Conservation (phyloP, 2,888 invertebrate species). For the Microplitis deprimator region DNA sequence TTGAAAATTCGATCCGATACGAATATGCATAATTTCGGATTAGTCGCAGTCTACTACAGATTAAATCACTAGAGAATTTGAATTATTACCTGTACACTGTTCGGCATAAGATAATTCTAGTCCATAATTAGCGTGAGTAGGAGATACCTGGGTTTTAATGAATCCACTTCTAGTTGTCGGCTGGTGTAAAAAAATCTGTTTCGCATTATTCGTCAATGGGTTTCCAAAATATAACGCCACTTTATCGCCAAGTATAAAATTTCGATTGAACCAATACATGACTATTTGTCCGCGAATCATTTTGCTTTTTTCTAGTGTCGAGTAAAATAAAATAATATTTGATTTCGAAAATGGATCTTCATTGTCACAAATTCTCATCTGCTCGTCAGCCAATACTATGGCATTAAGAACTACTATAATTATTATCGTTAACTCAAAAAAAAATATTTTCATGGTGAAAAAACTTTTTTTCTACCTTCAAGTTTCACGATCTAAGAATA, state of each 20-base stretch:
- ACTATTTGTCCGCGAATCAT: not conserved
- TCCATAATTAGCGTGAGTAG: not conserved
- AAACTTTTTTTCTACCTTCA: too few species aligned
- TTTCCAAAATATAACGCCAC: not conserved
- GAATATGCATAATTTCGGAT: too few species aligned
- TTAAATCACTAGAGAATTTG: too few species aligned
- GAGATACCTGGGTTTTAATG: not conserved
- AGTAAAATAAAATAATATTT: not conserved
- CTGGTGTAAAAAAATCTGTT: not conserved
- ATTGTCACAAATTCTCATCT: too few species aligned
- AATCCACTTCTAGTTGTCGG: not conserved
- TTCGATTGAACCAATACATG: not conserved
- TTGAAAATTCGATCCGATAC: too few species aligned
- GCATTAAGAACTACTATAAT: too few species aligned
- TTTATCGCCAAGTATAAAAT: not conserved
- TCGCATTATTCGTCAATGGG: not conserved
- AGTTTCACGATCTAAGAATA: too few species aligned
- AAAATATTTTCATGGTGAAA: too few species aligned
- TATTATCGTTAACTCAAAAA: too few species aligned
- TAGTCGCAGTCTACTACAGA: too few species aligned
- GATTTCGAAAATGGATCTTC: too few species aligned
- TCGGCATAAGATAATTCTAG: not conserved
- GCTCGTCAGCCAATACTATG: too few species aligned
- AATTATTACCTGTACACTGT: slow-evolving; percentile 6
- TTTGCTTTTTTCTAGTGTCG: not conserved